Conservation (phyloP, 2,888 invertebrate genomes). For the Cephus pygmeus region DNA sequence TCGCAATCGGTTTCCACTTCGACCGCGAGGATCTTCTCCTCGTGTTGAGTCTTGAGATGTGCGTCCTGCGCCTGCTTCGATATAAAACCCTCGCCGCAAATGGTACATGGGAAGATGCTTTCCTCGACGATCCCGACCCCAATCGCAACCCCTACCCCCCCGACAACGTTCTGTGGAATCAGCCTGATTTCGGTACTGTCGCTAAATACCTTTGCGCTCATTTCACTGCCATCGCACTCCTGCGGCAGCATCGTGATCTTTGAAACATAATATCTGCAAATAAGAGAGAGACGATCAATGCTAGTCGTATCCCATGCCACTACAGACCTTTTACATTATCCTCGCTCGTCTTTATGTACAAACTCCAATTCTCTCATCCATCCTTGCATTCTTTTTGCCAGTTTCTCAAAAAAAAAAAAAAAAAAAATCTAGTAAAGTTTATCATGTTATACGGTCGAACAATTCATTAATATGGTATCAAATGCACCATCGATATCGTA, state of each 20-base stretch:
- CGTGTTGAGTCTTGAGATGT: constrained; percentile 45
- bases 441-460: no score
- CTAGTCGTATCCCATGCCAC: background rate
- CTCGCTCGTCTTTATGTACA: no score
- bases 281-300: constrained; percentile 58
- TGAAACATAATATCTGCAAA: constrained; percentile 63
- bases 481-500: no score
- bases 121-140: constrained; percentile 27
- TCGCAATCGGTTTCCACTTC: constrained; percentile 6
- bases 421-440: no score
- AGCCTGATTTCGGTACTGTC: constrained; percentile 44
- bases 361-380: no score
- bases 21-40: constrained; percentile 8
- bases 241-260: constrained; percentile 52
- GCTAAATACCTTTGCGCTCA: constrained; percentile 43
- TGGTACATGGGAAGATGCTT: constrained; percentile 42
- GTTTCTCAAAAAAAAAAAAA: no score
- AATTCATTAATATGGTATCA: no score
- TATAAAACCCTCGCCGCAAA: constrained; percentile 51
- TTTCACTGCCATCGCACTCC: constrained; percentile 44
- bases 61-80: constrained; percentile 33
- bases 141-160: constrained; percentile 24
- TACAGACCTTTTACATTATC: no score
- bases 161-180: constrained; percentile 24
- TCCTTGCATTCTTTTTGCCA: no score